Evolutionary conservation across 2,113 vertebrate genomes (phyloP), one percentile per base, ranked within the genome.

Genomic region (Hemiscyllium ocellatum): DNA sequence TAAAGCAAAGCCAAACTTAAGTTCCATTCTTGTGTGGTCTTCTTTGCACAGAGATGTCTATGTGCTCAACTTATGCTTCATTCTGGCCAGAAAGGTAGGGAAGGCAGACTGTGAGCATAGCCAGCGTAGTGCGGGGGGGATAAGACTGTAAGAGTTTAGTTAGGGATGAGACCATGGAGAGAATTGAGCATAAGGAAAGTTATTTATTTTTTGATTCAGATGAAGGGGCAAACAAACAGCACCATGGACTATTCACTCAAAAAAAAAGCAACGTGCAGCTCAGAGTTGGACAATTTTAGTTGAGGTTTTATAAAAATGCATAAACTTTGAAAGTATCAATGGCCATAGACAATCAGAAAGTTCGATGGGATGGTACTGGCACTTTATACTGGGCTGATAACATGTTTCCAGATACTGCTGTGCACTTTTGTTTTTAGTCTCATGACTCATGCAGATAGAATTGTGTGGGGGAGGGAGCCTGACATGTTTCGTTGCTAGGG

Each of bases 391-490:
- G 24, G 19, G 12, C 12, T 29, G n/a, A 33, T 94, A 94, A 47
- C 22, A 33, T 70, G n/a, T 69, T 47, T 70, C 37, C 42, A 95
- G 68, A 70, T 83, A 83, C 80, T 83, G 37, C 37, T 42, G 1
- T 42, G 37, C 80, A 50, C 37, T 50, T 95, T 29, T 95, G 93
- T 50, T 95, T 69, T 95, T 95, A 95, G 65, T 95, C 68, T 95
- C 68, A 72, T 95, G 93, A 95, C 93, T 95, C 93, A 95, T 70
- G 29, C 66, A 95, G 93, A 95, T 95, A 95, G 70, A 70, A 95
- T 47, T 37, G 26, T 95, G 42, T 70, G 93, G 93, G 93, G 68
- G 93, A 24, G 68, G 68, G 42, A 70, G 37, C 13, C 68, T 10
- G 29, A 26, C 68, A 95, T 95, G 50, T 68, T 50, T 56, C 8